Percentiles rank a stretch among this genome's conserved stretches.
Conservation (phyloP, 2,888 invertebrate genomes). For the Mamestra brassicae region DNA sequence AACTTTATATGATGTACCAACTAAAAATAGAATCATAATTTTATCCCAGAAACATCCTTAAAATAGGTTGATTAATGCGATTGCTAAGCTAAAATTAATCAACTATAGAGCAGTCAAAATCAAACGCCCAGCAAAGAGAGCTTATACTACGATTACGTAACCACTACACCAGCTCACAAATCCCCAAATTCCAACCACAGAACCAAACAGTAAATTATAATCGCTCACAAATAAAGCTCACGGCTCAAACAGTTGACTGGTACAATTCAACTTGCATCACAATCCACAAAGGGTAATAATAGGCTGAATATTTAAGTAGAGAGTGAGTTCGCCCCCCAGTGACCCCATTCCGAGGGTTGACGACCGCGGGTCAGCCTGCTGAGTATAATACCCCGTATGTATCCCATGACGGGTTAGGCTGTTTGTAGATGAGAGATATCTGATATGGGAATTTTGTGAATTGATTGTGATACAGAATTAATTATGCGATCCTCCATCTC, state of each 20-base stretch:
- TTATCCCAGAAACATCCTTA: no score
- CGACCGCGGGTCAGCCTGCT: slow-evolving; percentile 59
- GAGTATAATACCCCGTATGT: slow-evolving; percentile 56
- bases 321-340: slow-evolving; percentile 56
- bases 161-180: background rate
- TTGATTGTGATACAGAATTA: background rate
- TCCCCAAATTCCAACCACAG: background rate
- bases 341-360: slow-evolving; percentile 65
- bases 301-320: slow-evolving; percentile 60
- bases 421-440: slow-evolving; percentile 32
- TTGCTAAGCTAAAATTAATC: background rate
- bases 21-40: no score
- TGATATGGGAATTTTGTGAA: slow-evolving; percentile 1
- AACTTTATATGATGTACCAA: no score
- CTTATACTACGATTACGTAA: background rate
- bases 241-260: background rate
- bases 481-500: background rate
- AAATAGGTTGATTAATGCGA: no score
- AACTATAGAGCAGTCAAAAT: background rate
- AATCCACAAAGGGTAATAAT: slow-evolving; percentile 41
- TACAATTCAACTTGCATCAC: slow-evolving; percentile 48
- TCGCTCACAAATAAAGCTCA: background rate
- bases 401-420: slow-evolving; percentile 48
- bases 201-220: slow-evolving; percentile 4
- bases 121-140: no score